Conservation (phyloP, 2,888 invertebrate species). For the Drosophila borealis region DNA sequence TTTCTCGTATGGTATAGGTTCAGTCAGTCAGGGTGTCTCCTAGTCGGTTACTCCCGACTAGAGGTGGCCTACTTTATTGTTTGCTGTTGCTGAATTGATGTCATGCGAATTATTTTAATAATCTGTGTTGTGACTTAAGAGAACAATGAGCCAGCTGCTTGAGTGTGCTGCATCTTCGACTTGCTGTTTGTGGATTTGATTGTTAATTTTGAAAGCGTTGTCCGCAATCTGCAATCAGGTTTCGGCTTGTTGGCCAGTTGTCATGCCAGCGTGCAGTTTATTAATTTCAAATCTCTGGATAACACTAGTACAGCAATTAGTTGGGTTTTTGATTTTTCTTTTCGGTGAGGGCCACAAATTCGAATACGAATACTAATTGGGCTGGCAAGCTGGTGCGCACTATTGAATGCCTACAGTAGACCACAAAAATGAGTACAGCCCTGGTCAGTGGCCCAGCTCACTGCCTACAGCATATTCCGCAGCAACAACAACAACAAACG, state of each 20-base stretch:
- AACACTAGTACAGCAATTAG: constrained; percentile 13
- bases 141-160: constrained; percentile 7
- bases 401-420: constrained; percentile 28
- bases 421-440: constrained; percentile 49
- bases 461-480: constrained; percentile 12
- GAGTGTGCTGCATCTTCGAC: constrained; percentile 6
- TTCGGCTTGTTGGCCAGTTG: constrained; percentile 13
- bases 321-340: constrained; percentile 11
- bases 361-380: constrained; percentile 43
- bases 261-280: constrained; percentile 44
- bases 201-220: constrained; percentile 46
- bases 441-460: constrained; percentile 44
- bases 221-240: constrained; percentile 22
- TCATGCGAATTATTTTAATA: constrained; percentile 78
- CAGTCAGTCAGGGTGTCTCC: no score
- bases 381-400: constrained; percentile 6
- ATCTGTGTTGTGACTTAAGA: constrained; percentile 23
- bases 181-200: constrained; percentile 45
- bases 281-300: constrained; percentile 28
- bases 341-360: constrained; percentile 20
- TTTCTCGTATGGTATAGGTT: no score
- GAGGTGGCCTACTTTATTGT: no score
- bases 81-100: constrained; percentile 15
- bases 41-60: neutral
- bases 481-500: constrained; percentile 3